Base-by-base conservation (phyloP, 2,797 vertebrate genomes). In the Novumbra hubbsi region DNA sequence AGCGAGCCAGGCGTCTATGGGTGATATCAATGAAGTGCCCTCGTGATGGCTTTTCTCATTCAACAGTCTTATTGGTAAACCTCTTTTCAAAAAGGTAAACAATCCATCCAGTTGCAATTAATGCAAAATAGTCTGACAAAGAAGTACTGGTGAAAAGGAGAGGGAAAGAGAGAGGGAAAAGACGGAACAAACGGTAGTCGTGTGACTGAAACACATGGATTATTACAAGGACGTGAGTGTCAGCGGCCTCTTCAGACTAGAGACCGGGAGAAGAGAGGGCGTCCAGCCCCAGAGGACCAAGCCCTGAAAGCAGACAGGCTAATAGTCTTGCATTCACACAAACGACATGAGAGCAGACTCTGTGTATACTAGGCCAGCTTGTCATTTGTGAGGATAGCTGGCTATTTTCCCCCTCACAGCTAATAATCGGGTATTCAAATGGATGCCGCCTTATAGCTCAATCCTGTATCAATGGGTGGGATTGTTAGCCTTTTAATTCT, bases 61-160 rank as follows among this genome's bases (percentile, higher is more conserved):
- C 80, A 79, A 80, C 72, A 73, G 71, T 71, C 27, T 1, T 48
- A 73, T 32, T 64, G 24, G 77, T 82, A 82, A 85, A 73, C 73
- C 75, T 81, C 81, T 78, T 81, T 85, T 84, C 83, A 83, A 74
- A 52, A 64, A 65, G 28, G 77, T 1, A 21, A 83, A 86, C 82
- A 87, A 86, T 89, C 82, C 82, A 85, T 76, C 79, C 72, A 83
- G 77, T 81, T 83, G 71, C 84, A 90, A 90, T 92, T 87, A 88
- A 90, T 87, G 83, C 80, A 88, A 88, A 91, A 87, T 76, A 83
- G 81, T 87, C 84, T 55, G 70, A 62, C 60, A 81, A 88, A 85
- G 76, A 70, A 81, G 83, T 79, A 82, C 86, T 86, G 81, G 86
- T 90, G 82, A 91, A 91, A 88, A 87, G 86, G 85, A 69, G 41